Evolutionary conservation across 2,113 vertebrate genomes (phyloP).

Genomic region (Aviceda subcristata): DNA sequence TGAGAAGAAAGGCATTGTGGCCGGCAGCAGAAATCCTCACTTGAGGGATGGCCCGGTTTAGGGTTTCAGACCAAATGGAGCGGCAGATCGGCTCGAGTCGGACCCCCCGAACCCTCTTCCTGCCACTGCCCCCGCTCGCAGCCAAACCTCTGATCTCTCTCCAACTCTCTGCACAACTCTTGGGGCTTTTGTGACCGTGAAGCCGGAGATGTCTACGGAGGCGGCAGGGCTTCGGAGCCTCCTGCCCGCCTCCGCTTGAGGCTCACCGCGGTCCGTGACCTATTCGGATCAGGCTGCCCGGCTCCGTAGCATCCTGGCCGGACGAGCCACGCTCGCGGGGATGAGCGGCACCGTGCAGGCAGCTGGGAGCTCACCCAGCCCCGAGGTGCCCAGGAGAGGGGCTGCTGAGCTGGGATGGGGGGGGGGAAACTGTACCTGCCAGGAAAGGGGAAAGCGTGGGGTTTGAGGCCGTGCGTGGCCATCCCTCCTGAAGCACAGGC

Average conservation of each 20-base stretch:
- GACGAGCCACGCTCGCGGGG: rapidly evolving
- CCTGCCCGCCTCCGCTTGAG: background rate
- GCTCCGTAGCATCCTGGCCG: rapidly evolving
- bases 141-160: constrained; percentile 26
- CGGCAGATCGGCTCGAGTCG: background rate
- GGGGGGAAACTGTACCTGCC: rapidly evolving
- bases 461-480: rapidly evolving
- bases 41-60: background rate
- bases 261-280: background rate
- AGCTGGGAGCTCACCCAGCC: background rate
- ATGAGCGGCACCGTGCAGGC: background rate
- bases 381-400: background rate
- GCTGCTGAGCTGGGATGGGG: background rate
- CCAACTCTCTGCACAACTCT: background rate
- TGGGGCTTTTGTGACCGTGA: background rate
- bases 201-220: background rate
- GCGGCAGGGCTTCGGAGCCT: background rate
- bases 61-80: constrained; percentile 25
- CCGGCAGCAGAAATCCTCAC: background rate
- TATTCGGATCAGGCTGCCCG: rapidly evolving
- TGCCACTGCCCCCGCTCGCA: background rate
- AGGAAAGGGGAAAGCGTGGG: background rate
- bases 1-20: background rate
- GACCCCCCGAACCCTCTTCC: background rate
- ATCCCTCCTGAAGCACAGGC: background rate